These are phyloP conservation scores for Cheiracanthium punctorium DNA, from an alignment of 2,888 invertebrate genomes.

Conservation along the genomic window DNA sequence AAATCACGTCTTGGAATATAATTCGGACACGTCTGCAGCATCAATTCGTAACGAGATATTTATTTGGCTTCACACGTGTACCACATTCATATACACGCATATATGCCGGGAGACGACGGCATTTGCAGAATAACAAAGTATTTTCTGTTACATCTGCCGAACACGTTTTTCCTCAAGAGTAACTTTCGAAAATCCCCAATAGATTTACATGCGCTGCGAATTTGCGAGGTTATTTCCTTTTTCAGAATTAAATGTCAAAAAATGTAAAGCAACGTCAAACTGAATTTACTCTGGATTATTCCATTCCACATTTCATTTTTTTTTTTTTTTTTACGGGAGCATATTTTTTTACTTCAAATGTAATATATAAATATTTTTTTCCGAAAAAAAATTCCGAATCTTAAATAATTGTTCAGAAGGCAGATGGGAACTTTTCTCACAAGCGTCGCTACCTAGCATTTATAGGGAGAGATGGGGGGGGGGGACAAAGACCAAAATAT, in stretches of 20 bases:
- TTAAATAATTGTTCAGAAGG: no score
- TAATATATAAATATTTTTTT: no score
- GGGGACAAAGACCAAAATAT: no score
- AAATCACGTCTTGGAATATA: background rate
- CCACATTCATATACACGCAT: background rate
- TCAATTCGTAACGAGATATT: constrained; percentile 2
- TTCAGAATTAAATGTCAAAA: background rate
- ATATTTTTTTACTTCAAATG: no score
- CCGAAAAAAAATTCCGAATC: no score
- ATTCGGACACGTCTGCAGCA: background rate
- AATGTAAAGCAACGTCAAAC: background rate
- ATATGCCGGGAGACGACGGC: background rate
- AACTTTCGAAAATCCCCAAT: background rate
- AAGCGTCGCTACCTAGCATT: no score
- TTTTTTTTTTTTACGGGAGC: no score
- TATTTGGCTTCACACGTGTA: background rate
- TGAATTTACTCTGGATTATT: background rate
- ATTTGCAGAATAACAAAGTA: background rate
- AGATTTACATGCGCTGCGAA: background rate
- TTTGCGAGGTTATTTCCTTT: background rate
- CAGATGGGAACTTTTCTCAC: no score
- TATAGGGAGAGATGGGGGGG: no score
- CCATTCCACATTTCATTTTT: no score
- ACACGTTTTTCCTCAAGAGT: background rate
- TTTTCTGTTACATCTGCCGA: background rate